phyloP scores from a whole-genome alignment of 2,797 vertebrate genomes.

The Spinus pinus region DNA sequence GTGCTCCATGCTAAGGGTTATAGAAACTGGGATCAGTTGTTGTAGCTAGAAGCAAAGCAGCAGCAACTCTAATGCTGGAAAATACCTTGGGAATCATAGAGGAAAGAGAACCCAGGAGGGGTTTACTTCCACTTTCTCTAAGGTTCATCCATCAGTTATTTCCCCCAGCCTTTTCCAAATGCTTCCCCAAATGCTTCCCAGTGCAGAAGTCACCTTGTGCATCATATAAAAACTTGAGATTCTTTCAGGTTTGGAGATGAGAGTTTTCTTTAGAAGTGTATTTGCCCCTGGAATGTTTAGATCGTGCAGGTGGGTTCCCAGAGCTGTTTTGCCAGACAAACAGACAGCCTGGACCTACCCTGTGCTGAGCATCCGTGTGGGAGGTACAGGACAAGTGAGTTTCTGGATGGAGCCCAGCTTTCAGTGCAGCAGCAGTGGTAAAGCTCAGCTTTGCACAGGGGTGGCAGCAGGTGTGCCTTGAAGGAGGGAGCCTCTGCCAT shows the following conservation, averaged over 20 bases:
- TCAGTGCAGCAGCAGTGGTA: not conserved
- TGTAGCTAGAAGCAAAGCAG: not conserved
- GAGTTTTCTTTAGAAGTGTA: not conserved
- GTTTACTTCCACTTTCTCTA: not conserved
- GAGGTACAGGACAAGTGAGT: not conserved
- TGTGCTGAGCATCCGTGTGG: fast-evolving
- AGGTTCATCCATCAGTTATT: not conserved
- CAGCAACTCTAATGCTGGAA: not conserved
- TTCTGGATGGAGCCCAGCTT: not conserved
- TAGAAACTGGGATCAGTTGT: not conserved
- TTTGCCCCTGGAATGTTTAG: not conserved
- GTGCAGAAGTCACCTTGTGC: not conserved
- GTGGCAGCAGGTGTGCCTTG: fast-evolving
- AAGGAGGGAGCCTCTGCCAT: not conserved
- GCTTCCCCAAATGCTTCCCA: not conserved
- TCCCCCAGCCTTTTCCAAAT: not conserved
- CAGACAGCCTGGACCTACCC: fast-evolving
- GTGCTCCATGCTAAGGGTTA: fast-evolving
- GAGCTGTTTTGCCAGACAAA: not conserved
- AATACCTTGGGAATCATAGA: not conserved
- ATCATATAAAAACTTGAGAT: not conserved
- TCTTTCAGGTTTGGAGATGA: not conserved
- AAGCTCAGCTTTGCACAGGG: not conserved
- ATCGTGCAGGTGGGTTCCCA: not conserved
- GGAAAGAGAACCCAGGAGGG: not conserved